Percentiles rank a stretch among this genome's conserved stretches.
Evolutionary conservation across 2,797 vertebrate genomes (phyloP).

Genomic region (Coluber constrictor): DNA sequence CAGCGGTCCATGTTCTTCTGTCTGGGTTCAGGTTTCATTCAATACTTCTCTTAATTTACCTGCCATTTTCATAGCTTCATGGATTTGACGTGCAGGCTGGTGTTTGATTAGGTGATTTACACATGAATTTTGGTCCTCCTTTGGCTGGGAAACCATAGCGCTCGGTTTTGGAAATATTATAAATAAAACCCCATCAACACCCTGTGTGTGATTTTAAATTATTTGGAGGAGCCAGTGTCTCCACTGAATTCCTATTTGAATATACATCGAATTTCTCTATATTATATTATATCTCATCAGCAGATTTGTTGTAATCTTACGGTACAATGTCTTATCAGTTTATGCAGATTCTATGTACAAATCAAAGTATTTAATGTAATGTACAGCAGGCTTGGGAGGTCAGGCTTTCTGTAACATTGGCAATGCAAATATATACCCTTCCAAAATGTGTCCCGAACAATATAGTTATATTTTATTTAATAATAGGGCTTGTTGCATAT

Average conservation of each 20-base stretch:
- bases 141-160: neutral
- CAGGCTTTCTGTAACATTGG: slow-evolving; percentile 9
- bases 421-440: slow-evolving; percentile 8
- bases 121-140: neutral
- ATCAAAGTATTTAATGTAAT: slow-evolving; percentile 18
- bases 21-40: neutral
- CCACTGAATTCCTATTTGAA: neutral
- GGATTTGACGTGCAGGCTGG: neutral
- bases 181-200: neutral
- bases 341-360: neutral
- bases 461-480: slow-evolving; percentile 38
- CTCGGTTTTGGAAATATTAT: neutral
- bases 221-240: neutral
- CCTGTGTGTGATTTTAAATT: neutral
- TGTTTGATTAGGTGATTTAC: neutral
- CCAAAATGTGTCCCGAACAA: slow-evolving; percentile 22
- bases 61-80: neutral
- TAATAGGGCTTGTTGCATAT: rapidly evolving
- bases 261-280: slow-evolving; percentile 2
- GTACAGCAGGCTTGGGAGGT: rapidly evolving
- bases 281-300: slow-evolving; percentile 18
- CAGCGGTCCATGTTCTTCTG: neutral
- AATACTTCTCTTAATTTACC: neutral
- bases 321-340: slow-evolving; percentile 12
- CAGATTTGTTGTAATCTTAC: neutral